Base-by-base conservation (phyloP, 2,113 vertebrate genomes). In the Setophaga petechia region DNA sequence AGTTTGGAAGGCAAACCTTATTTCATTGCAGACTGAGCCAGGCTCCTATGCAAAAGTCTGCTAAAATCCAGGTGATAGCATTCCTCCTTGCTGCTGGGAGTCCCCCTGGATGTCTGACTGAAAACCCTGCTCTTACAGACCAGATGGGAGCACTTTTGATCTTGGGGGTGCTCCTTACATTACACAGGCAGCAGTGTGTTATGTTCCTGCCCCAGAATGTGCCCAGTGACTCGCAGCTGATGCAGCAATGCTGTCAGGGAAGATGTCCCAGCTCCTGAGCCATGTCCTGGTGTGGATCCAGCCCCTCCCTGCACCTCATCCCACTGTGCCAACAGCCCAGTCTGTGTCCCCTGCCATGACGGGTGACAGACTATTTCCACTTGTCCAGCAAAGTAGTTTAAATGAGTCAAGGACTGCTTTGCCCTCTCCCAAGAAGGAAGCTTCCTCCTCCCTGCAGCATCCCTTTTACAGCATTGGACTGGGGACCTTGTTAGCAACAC, bases 131-230 rank as follows among this genome's bases (percentile, higher is more conserved):
- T 46, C 19, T 35, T 12, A 19, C 4, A 46, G 57, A 44, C 63
- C 18, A 59, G 52, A n/a, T 7, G 9, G 74, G 30, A 43, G n/a
- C 59, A 19, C 4, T 0, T 54, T 7, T 12, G n/a, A 13, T 77
- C 46, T 20, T 4, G 1, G 44, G 44, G n/a, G 35, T 76, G 84
- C 51, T 84, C 55, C 51, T 51, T 12, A 0, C 11, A 2, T 35
- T 18, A 18, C 62, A 6, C 0, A 11, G 31, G n/a, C 2, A 79
- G 71, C 72, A 82, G 89, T 23, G 55, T 2, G 0, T 14, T 3
- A 0, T 0, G 1, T 41, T 80, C 51, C 80, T 61, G 14, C 31
- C 59, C 18, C 51, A 3, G 2, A 1, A 6, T 1, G 14, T 12
- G 37, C 76, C 28, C 27, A 10, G 31, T 15, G 31, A 8, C 28